Base-by-base conservation (phyloP, 2,888 invertebrate species). In the Deladenus siricidicola region DNA sequence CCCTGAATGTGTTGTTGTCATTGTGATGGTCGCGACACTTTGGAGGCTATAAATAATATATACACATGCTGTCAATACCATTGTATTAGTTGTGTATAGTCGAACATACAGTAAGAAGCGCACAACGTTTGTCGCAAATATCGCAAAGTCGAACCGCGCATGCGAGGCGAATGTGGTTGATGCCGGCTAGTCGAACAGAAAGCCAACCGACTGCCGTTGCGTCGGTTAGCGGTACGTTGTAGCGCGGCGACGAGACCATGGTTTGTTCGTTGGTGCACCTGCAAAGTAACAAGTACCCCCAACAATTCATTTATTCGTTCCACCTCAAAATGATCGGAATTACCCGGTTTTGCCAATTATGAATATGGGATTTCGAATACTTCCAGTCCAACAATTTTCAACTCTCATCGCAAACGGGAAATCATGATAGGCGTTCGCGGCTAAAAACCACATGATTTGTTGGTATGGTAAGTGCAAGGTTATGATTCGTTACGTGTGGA, bases 381-480 rank as follows among this genome's bases (percentile, higher is more conserved):
- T 68, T n/a, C 68, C 68, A 2, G 67, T 69, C 70, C 70, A 70
- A 45, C 68, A 68, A 26, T 58, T 64, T 54, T 70, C 62, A 23
- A 68, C 58, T 24, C 62, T 49, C 70, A 68, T 68, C 17, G 58
- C 70, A 21, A 58, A 54, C 19, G 26, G n/a, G n/a, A n/a, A n/a
- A n/a, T n/a, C n/a, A n/a, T n/a, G n/a, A n/a, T n/a, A n/a, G n/a
- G n/a, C n/a, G n/a, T n/a, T n/a, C n/a, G n/a, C n/a, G n/a, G n/a
- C n/a, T n/a, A n/a, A n/a, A n/a, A n/a, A n/a, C n/a, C n/a, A n/a
- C n/a, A n/a, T n/a, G n/a, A n/a, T n/a, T n/a, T n/a, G n/a, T n/a
- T n/a, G n/a, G n/a, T n/a, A n/a, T n/a, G n/a, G n/a, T n/a, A n/a
- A n/a, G n/a, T n/a, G n/a, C n/a, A n/a, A n/a, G n/a, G n/a, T n/a